Conservation (phyloP, 2,797 vertebrate genomes). For the Urocyon cinereoargenteus region DNA sequence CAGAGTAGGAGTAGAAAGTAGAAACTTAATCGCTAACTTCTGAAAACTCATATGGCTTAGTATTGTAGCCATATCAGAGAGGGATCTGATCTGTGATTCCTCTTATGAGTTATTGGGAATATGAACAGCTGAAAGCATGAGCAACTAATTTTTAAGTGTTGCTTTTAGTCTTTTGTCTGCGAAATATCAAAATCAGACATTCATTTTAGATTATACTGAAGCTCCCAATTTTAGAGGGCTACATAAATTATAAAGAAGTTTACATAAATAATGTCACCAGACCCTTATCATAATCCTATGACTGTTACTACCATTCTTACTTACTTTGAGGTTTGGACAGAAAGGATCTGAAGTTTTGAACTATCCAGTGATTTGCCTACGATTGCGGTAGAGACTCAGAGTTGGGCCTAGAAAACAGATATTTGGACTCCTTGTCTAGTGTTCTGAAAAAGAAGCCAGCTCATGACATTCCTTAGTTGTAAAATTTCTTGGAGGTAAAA, state of each 20-base stretch:
- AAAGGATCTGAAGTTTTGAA: not conserved
- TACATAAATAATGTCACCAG: not conserved
- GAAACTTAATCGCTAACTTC: not conserved
- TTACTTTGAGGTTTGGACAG: not conserved
- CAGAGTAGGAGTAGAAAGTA: not conserved
- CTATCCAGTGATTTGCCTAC: not conserved
- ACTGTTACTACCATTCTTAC: not conserved
- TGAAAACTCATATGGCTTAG: not conserved
- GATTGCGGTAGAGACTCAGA: not conserved
- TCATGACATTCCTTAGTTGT: not conserved
- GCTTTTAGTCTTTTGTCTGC: not conserved
- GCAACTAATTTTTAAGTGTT: not conserved
- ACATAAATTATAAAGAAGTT: not conserved
- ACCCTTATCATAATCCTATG: not conserved
- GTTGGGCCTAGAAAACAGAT: not conserved
- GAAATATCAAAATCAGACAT: not conserved
- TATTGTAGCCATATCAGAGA: not conserved
- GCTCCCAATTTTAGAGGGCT: not conserved
- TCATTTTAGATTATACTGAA: not conserved
- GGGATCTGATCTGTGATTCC: not conserved
- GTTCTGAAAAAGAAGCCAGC: slow-evolving; percentile 1
- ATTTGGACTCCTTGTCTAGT: not conserved
- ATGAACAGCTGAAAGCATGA: not conserved
- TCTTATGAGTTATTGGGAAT: not conserved
- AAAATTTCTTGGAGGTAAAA: not conserved